Conservation (phyloP, 2,113 vertebrate species). For the Meles meles region DNA sequence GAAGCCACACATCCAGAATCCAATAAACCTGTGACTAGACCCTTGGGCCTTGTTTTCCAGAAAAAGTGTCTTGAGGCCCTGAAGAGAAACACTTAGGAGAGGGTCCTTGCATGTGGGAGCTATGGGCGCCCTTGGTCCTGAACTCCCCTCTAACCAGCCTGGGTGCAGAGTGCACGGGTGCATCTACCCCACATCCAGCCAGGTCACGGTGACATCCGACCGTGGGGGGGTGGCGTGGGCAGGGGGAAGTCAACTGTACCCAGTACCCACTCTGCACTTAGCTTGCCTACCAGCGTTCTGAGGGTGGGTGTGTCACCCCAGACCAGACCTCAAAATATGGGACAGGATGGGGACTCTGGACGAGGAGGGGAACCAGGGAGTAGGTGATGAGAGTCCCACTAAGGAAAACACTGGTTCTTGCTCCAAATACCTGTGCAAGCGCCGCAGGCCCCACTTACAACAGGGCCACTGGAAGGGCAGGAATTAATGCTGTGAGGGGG, state of each 20-base stretch:
- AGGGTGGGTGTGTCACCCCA: neutral
- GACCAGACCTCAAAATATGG: neutral
- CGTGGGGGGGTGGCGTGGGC: neutral
- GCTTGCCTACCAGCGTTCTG: neutral
- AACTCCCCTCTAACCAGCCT: neutral
- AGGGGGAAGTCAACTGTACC: neutral
- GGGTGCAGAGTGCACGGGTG: accelerated
- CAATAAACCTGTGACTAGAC: constrained; percentile 56
- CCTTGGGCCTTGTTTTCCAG: neutral
- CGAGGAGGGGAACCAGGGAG: neutral
- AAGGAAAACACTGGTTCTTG: neutral
- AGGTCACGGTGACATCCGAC: neutral
- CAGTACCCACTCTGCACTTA: neutral
- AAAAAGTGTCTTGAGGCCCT: neutral
- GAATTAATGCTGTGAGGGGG: neutral
- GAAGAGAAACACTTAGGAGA: neutral
- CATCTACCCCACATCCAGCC: accelerated
- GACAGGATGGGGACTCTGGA: neutral
- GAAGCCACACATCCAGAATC: neutral
- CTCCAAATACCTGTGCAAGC: neutral
- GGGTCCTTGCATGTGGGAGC: neutral
- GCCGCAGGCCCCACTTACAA: neutral
- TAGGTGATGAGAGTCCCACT: accelerated
- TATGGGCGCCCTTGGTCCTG: accelerated
- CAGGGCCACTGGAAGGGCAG: neutral